Evolutionary conservation across 2,797 vertebrate species (phyloP).

Genomic region (Gobio occitaniae): DNA sequence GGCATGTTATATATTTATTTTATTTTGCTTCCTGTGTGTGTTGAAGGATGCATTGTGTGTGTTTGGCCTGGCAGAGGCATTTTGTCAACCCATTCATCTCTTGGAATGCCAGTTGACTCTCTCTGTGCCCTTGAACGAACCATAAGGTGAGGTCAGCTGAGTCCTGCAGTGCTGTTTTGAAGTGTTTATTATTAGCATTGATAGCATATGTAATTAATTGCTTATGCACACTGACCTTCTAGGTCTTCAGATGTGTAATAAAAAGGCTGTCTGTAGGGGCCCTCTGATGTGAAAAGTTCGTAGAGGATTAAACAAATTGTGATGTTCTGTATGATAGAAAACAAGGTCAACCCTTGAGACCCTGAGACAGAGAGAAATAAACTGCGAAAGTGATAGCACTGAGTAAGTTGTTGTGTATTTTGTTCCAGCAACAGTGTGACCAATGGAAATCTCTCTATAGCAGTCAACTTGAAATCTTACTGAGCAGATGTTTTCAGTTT

Average conservation of each 20-base stretch:
- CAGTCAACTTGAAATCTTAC: slow-evolving; percentile 4
- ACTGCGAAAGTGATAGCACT: neutral
- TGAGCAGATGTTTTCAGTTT: slow-evolving; percentile 18
- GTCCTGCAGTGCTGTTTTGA: slow-evolving; percentile 57
- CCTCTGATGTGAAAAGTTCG: slow-evolving; percentile 68
- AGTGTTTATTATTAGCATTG: slow-evolving; percentile 79
- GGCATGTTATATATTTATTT: slow-evolving; percentile 26
- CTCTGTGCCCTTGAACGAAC: slow-evolving; percentile 71
- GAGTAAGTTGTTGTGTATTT: slow-evolving; percentile 5
- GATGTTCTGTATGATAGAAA: slow-evolving; percentile 66
- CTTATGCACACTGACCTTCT: slow-evolving; percentile 67
- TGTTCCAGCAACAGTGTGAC: slow-evolving; percentile 22
- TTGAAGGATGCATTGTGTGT: slow-evolving; percentile 38
- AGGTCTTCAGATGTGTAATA: slow-evolving; percentile 66
- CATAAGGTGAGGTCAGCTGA: slow-evolving; percentile 66
- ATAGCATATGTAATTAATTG: slow-evolving; percentile 78
- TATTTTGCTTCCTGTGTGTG: slow-evolving; percentile 4
- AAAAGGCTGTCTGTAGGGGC: slow-evolving; percentile 64
- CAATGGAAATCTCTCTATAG: neutral
- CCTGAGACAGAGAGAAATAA: slow-evolving; percentile 48
- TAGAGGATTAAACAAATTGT: slow-evolving; percentile 72
- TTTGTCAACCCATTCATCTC: slow-evolving; percentile 71
- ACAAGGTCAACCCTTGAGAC: slow-evolving; percentile 63
- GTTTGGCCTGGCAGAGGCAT: slow-evolving; percentile 62
- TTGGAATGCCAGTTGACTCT: slow-evolving; percentile 58